Evolutionary conservation across 2,888 invertebrate genomes (phyloP), one percentile per base, ranked within the genome.

Genomic region (Heliothis peltigera): DNA sequence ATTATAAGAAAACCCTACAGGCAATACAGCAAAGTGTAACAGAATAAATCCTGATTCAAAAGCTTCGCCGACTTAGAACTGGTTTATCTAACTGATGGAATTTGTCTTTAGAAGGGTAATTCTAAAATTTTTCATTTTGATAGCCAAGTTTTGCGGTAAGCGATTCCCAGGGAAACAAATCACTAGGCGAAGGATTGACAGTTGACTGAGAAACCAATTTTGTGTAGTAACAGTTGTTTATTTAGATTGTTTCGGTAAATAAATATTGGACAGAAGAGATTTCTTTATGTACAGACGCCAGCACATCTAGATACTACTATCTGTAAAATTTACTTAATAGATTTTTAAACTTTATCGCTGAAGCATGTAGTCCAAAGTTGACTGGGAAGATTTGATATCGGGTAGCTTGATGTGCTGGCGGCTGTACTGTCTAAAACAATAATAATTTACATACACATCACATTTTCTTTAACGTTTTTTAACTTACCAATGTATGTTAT

Each of bases 21-120:
- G 47, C 44, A 22, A 43, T 17, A 28, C n/a, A 15, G n/a, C n/a
- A n/a, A 25, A 68, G 71, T 68, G 19, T 19, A 51, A 47, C 59
- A 69, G 53, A 53, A 71, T 75, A 69, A 80, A 61, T 63, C 64
- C 60, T 64, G 56, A 80, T 75, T 79, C 78, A 70, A 77, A 73
- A 51, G 63, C 64, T 64, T 73, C 54, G 77, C 52, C 58, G 64
- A 70, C 65, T 65, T 65, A 60, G 78, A 69, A 77, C 66, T 69
- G 66, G 71, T 71, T 69, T 55, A 67, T 68, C 70, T 80, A 80
- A 77, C 63, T 75, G 72, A 73, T 61, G 62, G 77, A 59, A 42
- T 63, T 74, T 44, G 67, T 61, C 66, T 72, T 53, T 60, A 59
- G 66, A 61, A 61, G 61, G 62, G 72, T 74, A 66, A 74, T 71